Base-by-base conservation (phyloP, 2,113 vertebrate genomes). In the Crocuta crocuta region DNA sequence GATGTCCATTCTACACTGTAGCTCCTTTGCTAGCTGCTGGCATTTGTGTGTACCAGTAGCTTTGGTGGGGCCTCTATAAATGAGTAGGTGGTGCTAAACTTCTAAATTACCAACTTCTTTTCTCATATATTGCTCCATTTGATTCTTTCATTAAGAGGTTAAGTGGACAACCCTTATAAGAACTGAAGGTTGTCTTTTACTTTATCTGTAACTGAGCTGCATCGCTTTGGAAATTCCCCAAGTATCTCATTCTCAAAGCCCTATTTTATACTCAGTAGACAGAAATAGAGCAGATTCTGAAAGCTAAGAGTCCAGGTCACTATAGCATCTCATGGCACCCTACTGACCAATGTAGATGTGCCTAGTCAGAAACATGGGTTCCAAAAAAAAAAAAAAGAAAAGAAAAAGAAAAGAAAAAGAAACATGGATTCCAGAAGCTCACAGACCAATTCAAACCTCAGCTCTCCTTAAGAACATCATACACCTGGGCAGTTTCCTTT, bases 141-240 rank as follows among this genome's bases (percentile, higher is more conserved):
- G 45, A 66, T 93, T 95, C 43, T 91, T 31, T 89, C 48, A 35
- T 33, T 89, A 63, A 97, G 58, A 80, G 93, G 23, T 33, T 85
- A 95, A 79, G 53, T 86, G 81, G 21, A 65, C 4, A 83, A 90
- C 71, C 33, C 45, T 88, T 86, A 68, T 55, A 28, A 96, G 89
- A 95, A n/a, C 35, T 43, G 31, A 88, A 76, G 4, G 1, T 33
- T 97, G 6, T 66, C 21, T 73, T 95, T 90, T 91, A 82, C 31
- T 48, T 89, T 78, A n/a, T 81, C 58, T 35, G 2, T 89, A 91
- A 91, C 28, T 43, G 53, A 94, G 43, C 45, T 65, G 5, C 19
- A 61, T 70, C 73, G 31, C 43, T 93, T 76, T 68, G 8, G 35
- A 70, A 94, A 81, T 80, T 26, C 33, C 66, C 43, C 13, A 24